These are phyloP conservation scores for Corythornis cristatus DNA, from an alignment of 2,113 vertebrate species.

Conservation along the genomic window DNA sequence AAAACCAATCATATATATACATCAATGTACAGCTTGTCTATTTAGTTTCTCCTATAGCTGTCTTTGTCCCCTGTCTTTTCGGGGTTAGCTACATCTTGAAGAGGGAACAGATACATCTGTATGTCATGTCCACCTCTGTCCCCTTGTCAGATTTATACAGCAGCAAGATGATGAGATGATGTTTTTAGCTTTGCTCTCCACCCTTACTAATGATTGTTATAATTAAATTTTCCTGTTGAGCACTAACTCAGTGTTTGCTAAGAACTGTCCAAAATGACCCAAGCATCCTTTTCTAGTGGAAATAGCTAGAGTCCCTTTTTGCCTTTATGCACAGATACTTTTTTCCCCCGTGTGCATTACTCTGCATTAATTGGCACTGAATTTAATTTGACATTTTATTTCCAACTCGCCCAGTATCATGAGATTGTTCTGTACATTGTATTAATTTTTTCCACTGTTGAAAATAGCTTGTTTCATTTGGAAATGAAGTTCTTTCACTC, in stretches of 20 bases:
- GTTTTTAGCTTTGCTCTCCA: not conserved
- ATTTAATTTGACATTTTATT: not conserved
- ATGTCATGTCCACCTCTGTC: not conserved
- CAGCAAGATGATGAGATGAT: not conserved
- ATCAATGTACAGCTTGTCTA: not conserved
- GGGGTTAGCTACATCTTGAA: not conserved
- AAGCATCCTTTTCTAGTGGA: not conserved
- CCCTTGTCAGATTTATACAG: not conserved
- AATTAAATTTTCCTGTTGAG: not conserved
- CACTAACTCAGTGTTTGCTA: not conserved
- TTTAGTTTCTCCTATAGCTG: not conserved
- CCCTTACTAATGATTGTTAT: not conserved
- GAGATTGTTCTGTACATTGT: not conserved
- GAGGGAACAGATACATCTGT: not conserved
- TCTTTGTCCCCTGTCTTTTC: not conserved
- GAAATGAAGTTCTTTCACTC: not conserved
- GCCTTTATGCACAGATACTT: not conserved
- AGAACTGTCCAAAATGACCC: not conserved
- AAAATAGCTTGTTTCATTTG: not conserved
- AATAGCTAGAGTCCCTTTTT: not conserved
- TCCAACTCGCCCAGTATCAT: not conserved
- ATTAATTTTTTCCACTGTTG: not conserved
- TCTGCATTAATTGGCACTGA: not conserved
- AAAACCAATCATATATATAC: not conserved
- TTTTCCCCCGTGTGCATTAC: not conserved